Conservation (phyloP, 2,888 invertebrate genomes). For the Gari tellinella region DNA sequence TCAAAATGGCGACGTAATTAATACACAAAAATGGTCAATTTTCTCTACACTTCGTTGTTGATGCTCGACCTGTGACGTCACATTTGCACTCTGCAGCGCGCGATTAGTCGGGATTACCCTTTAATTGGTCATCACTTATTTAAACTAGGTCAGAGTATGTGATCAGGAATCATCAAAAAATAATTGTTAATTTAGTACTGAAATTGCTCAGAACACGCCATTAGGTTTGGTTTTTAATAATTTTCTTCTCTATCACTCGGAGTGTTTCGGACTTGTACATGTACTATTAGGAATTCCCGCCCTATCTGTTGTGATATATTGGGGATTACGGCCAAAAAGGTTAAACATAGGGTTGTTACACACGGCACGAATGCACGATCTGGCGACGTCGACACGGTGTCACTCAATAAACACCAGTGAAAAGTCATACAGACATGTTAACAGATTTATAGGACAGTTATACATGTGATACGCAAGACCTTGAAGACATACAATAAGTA, state of each 20-base stretch:
- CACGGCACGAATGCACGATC: too few relatives aligned
- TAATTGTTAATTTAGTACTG: neutral
- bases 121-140: constrained; percentile 18
- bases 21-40: constrained; percentile 57
- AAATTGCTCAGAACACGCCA: neutral
- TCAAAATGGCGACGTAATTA: constrained; percentile 64
- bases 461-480: too few relatives aligned
- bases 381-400: too few relatives aligned
- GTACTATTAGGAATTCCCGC: constrained; percentile 41
- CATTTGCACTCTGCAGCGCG: constrained; percentile 65
- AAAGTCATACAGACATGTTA: too few relatives aligned
- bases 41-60: constrained; percentile 72
- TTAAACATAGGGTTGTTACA: neutral
- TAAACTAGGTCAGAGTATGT: constrained; percentile 16
- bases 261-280: constrained; percentile 44
- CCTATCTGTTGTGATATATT: constrained; percentile 28
- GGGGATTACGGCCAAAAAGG: constrained; percentile 2
- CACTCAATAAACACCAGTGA: too few relatives aligned
- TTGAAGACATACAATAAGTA: too few relatives aligned
- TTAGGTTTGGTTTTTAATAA: neutral
- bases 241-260: constrained; percentile 18
- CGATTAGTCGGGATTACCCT: constrained; percentile 60
- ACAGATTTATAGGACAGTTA: too few relatives aligned
- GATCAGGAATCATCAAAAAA: neutral
- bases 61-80: constrained; percentile 79